These are phyloP conservation scores for Saccopteryx bilineata DNA, from an alignment of 2,113 vertebrate species.

Conservation along the genomic window DNA sequence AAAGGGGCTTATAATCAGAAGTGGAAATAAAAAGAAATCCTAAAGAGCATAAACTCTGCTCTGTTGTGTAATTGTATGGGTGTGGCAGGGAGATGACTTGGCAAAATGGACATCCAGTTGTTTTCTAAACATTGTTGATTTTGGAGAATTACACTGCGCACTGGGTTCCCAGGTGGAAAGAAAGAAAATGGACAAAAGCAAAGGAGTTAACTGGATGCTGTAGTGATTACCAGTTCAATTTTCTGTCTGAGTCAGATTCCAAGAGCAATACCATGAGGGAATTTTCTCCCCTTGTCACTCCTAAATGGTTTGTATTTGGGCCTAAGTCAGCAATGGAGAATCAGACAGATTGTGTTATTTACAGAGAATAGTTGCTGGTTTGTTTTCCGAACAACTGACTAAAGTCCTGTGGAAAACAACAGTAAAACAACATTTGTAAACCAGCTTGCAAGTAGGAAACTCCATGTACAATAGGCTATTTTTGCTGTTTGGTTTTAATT, in stretches of 20 bases:
- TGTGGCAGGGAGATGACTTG: neutral
- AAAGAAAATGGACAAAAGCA: neutral
- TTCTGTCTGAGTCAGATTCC: neutral
- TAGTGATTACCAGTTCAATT: neutral
- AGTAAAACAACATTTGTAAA: constrained; percentile 65
- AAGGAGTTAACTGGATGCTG: neutral
- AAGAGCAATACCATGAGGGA: neutral
- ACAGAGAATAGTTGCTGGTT: constrained; percentile 19
- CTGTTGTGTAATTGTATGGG: neutral
- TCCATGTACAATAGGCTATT: constrained; percentile 2
- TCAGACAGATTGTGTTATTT: constrained; percentile 44
- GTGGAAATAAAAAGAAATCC: neutral
- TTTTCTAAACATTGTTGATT: neutral
- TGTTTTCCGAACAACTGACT: constrained; percentile 65
- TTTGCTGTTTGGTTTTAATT: constrained; percentile 69
- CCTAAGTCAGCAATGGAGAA: neutral
- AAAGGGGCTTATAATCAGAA: neutral
- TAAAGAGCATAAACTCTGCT: neutral
- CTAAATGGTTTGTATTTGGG: neutral
- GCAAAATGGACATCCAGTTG: neutral
- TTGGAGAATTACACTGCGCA: neutral
- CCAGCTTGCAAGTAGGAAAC: constrained; percentile 48
- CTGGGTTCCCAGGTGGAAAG: neutral
- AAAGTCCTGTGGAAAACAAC: constrained; percentile 58
- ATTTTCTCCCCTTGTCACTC: neutral